Conservation (phyloP, 2,113 vertebrate genomes). For the Xenopus tropicalis region DNA sequence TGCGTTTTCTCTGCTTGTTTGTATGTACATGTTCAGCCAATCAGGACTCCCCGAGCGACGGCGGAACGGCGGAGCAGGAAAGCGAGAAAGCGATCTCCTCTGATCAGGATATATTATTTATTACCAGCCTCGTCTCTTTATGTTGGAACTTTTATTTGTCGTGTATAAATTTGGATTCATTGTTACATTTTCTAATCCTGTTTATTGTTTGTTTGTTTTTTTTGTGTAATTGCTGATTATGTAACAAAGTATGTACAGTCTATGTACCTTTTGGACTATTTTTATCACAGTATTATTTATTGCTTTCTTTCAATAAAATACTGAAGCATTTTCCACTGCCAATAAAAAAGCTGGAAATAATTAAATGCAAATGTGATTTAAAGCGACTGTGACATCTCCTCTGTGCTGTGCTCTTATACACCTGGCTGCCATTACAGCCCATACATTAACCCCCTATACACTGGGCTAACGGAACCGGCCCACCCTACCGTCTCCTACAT, state of each 20-base stretch:
- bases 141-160: constrained; percentile 55
- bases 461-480: too few species aligned
- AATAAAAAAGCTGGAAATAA: constrained; percentile 56
- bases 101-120: constrained; percentile 61
- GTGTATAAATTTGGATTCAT: constrained; percentile 73
- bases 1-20: neutral
- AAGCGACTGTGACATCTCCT: too few species aligned
- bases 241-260: constrained; percentile 97
- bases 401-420: too few species aligned
- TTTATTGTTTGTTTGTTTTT: constrained; percentile 8
- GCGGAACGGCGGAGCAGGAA: constrained; percentile 53
- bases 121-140: constrained; percentile 56
- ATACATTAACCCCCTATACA: too few species aligned
- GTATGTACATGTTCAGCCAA: constrained; percentile 56
- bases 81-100: constrained; percentile 52
- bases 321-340: constrained; percentile 95
- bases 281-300: constrained; percentile 99
- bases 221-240: constrained; percentile 76
- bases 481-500: too few species aligned
- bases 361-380: neutral
- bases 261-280: constrained; percentile 89
- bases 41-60: constrained; percentile 40
- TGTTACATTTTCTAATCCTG: constrained; percentile 73
- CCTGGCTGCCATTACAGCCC: too few species aligned
- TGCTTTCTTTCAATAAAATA: constrained; percentile 99